Conservation (phyloP, 2,888 invertebrate species). For the Cremastinae sp. region DNA sequence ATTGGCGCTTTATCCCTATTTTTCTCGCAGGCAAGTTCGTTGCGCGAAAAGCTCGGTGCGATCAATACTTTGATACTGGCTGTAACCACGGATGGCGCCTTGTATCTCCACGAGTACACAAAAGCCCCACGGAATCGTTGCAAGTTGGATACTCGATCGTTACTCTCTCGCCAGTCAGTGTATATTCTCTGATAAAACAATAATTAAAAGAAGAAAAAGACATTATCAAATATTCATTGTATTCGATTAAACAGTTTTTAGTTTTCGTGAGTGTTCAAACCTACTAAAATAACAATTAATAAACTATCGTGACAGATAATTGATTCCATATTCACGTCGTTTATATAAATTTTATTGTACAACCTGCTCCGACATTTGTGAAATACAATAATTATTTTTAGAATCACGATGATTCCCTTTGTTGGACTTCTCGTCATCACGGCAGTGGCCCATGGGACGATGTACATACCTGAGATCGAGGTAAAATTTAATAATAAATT, state of each 20-base stretch:
- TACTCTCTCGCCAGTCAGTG: constrained; percentile 37
- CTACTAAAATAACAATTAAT: too few relatives aligned
- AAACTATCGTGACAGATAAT: too few relatives aligned
- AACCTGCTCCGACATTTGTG: constrained; percentile 20
- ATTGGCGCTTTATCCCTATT: constrained; percentile 1
- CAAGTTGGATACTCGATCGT: constrained; percentile 55
- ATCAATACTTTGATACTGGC: constrained; percentile 75
- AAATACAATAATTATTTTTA: constrained; percentile 1
- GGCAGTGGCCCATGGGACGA: constrained; percentile 66
- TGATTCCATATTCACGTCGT: not conserved
- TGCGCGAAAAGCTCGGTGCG: constrained; percentile 61
- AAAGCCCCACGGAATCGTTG: constrained; percentile 57
- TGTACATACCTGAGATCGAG: constrained; percentile 70
- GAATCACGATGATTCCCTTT: constrained; percentile 63
- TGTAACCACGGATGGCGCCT: constrained; percentile 68
- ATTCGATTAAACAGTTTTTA: too few relatives aligned
- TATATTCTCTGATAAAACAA: constrained; percentile 23
- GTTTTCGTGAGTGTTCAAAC: too few relatives aligned
- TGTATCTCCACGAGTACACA: constrained; percentile 53
- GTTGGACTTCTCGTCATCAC: constrained; percentile 64
- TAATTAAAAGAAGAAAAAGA: not conserved
- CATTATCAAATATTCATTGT: too few relatives aligned
- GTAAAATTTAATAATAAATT: constrained; percentile 60
- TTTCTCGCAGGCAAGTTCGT: constrained; percentile 53
- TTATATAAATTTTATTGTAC: not conserved